Percentiles rank a stretch among this genome's conserved stretches.
Conservation (phyloP, 2,797 vertebrate genomes). For the Chloroceryle amazona region DNA sequence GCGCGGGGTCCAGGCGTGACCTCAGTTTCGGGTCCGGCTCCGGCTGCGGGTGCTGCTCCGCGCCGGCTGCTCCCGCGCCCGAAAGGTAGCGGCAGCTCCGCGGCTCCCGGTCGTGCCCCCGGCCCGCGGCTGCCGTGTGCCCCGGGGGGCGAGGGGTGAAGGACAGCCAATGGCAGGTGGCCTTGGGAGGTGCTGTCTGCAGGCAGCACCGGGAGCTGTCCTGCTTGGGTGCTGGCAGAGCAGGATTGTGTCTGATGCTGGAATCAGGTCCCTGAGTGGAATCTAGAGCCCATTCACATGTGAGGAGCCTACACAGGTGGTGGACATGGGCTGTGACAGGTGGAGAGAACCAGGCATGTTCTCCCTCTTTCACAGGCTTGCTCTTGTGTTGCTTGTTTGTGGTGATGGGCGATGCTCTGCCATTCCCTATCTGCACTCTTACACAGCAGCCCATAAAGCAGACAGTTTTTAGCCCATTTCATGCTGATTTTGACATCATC, state of each 20-base stretch:
- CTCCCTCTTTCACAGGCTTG: neutral
- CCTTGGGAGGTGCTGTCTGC: neutral
- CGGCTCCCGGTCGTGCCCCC: neutral
- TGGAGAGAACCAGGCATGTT: neutral
- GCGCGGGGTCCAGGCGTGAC: neutral
- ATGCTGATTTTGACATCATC: conserved; percentile 25
- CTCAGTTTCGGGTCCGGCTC: neutral
- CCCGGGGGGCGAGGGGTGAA: neutral
- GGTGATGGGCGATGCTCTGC: neutral
- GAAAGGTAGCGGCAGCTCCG: neutral
- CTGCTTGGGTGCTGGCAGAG: neutral
- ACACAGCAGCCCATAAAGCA: conserved; percentile 15
- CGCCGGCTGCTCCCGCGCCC: neutral
- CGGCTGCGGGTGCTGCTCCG: neutral
- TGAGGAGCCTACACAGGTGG: rapidly evolving
- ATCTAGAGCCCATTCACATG: neutral
- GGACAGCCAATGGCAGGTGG: rapidly evolving
- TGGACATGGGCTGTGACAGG: neutral
- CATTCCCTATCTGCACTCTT: neutral
- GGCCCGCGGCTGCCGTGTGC: neutral
- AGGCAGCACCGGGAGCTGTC: neutral
- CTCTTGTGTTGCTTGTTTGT: neutral
- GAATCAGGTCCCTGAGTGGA: neutral
- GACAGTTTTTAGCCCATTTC: conserved; percentile 22
- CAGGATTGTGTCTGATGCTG: neutral